Base-by-base conservation (phyloP, 2,888 invertebrate species). In the Campopleginae sp. region DNA sequence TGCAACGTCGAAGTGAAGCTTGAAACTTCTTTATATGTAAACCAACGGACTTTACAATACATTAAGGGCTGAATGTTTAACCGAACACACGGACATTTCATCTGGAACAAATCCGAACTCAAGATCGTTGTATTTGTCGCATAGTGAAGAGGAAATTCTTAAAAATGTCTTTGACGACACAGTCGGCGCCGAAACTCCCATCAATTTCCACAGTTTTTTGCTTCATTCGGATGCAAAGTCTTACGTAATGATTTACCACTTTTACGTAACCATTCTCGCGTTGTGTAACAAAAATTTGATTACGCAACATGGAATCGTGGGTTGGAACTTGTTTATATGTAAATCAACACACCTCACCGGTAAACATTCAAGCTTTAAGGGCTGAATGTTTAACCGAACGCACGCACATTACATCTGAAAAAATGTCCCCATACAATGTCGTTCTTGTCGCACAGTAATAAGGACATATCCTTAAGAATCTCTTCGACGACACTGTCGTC, bases 401-500 rank as follows among this genome's bases (percentile, higher is more conserved):
- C 58, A 1, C 5, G 8, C 14, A 27, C 58, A 27, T 27, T 27
- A 14, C 8, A 23, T 58, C 8, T 27, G 1, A 12, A 5, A 19
- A 44, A 19, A 23, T 63, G 19, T 19, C 63, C 14, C 46, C n/a
- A 70, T 72, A 80, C 65, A 72, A 70, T 51, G 71, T 80, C 65
- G 75, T 51, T 76, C 42, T 66, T 48, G 51, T 33, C 27, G 12
- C 10, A 51, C 48, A 38, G 38, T 38, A 8, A 38, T 84, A 82
- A 84, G 80, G 79, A 54, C 75, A 82, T 63, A 17, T 17, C 51
- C 38, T 42, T 54, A 17, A 66, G 74, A n/a, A 80, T 70, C 79
- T 82, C 85, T 86, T 86, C 85, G 86, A 86, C 68, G 77, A 85
- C 27, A 75, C 51, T 79, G 31, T 42, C 48, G 23, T 76, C 33